Base-by-base conservation (phyloP, 1,140 invertebrate genomes). In the Caenorhabditis brenneri region DNA sequence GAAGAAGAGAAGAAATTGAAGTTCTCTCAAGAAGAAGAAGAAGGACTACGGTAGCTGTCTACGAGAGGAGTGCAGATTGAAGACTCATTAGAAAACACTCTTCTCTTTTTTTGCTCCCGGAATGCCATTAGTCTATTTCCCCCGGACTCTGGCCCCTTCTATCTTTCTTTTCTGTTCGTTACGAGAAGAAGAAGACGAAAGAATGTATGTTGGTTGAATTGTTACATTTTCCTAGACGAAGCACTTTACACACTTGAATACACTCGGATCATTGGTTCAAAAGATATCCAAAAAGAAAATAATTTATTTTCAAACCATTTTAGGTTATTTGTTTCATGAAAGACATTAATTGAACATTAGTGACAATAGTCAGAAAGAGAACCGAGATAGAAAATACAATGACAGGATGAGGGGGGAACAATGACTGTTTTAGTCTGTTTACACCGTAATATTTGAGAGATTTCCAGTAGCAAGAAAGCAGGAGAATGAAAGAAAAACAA, bases 401-500 rank as follows among this genome's bases (percentile, higher is more conserved):
- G n/a, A 19, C 3, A 19, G 4, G 29, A 42, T 46, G 36, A 31
- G 27, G n/a, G 24, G 36, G 22, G 29, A 42, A 9, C 10, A 24
- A 55, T 27, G 16, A 74, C 65, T 22, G n/a, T 27, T 74, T 29
- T 74, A 74, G 1, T 42, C 65, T 74, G 9, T 10, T 29, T 74
- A 74, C 65, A 27, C 65, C 65, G 65, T 74, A n/a, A 24, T 22
- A 42, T 74, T 42, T 19, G 27, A 10, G 65, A 74, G 65, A 74
- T 74, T 74, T 24, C n/a, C 33, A 24, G n/a, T 74, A 74, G 22
- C 9, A 36, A 65, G 31, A 65, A n/a, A 74, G 29, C n/a, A 24
- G n/a, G 24, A 65, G 36, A 4, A 65, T 7, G 58, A 3, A 65
- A 9, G 31, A 27, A 27, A 7, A 27, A 24, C 10, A 65, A 9